Base-by-base conservation (phyloP, 2,113 vertebrate genomes). In the Entelurus aequoreus region DNA sequence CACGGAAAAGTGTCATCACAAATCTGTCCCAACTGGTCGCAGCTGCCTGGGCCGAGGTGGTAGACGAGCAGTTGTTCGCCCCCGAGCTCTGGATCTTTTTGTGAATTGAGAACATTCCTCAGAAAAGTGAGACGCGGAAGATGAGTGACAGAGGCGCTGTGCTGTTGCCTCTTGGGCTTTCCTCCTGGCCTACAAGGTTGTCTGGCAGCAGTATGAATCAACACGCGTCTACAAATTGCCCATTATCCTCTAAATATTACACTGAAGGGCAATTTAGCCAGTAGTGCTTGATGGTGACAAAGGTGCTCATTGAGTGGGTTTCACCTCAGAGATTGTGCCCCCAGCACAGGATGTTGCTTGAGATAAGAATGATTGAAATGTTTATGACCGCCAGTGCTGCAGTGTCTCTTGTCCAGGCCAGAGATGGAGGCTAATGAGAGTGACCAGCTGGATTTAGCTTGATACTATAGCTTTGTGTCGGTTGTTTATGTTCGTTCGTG, bases 1-100 rank as follows among this genome's bases (percentile, higher is more conserved):
- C 50, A 59, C 60, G 52, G 28, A 65, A 61, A 55, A 42, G 5
- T 62, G 49, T 42, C 65, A 16, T 69, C 36, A 68, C 48, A 63
- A 49, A 67, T 74, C 60, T 67, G 75, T 65, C 66, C 60, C 67
- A 65, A 54, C 67, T 67, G 74, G 78, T 69, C 72, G n/a, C 86
- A 86, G 79, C 82, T 86, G 84, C 72, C 4, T 77, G 75, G 66
- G 63, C 28, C 69, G 75, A 83, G 58, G 80, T 82, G 82, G 66
- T 54, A 83, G 81, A 84, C 82, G 13, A 68, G 76, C 63, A 61
- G 72, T 64, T 51, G 64, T 80, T 57, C 55, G 74, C 55, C 85
- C 78, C 35, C n/a, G 19, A 79, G 86, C 82, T 38, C 42, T 67
- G 62, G 28, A 65, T 72, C 68, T 71, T 72, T 79, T 74, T 80